These are phyloP conservation scores for Egretta garzetta DNA, from an alignment of 2,113 vertebrate genomes.

Conservation along the genomic window DNA sequence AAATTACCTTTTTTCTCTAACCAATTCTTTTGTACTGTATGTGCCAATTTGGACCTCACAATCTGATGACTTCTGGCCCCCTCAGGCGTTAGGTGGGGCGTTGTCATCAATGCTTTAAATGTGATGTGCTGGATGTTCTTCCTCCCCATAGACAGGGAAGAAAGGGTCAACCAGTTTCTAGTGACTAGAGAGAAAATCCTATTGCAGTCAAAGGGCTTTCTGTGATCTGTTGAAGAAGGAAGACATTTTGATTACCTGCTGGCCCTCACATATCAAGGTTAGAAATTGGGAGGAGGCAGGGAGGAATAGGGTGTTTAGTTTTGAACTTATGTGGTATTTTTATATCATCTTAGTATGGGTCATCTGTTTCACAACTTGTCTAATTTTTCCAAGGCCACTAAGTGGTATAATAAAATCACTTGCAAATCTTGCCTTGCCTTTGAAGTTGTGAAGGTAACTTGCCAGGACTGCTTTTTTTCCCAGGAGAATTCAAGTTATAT, in stretches of 20 bases:
- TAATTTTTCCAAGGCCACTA: not conserved
- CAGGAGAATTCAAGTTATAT: not conserved
- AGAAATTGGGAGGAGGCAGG: not conserved
- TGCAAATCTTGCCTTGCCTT: not conserved
- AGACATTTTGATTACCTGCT: not conserved
- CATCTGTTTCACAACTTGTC: not conserved
- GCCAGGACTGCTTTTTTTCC: not conserved
- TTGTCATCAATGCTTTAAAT: not conserved
- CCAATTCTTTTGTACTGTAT: not conserved
- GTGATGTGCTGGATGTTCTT: not conserved
- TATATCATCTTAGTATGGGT: not conserved
- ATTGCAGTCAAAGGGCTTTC: not conserved
- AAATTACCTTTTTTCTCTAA: not conserved
- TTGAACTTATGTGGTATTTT: not conserved
- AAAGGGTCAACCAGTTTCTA: not conserved
- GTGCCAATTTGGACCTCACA: not conserved
- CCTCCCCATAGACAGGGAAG: not conserved
- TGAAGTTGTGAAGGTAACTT: not conserved
- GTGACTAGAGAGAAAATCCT: not conserved
- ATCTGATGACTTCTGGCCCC: not conserved
- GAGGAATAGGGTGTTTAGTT: not conserved
- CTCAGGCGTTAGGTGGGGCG: rapidly evolving
- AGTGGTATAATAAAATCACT: not conserved
- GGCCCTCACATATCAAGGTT: not conserved
- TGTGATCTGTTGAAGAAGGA: not conserved